Conservation (phyloP, 1,140 invertebrate genomes). For the Apis dorsata region DNA sequence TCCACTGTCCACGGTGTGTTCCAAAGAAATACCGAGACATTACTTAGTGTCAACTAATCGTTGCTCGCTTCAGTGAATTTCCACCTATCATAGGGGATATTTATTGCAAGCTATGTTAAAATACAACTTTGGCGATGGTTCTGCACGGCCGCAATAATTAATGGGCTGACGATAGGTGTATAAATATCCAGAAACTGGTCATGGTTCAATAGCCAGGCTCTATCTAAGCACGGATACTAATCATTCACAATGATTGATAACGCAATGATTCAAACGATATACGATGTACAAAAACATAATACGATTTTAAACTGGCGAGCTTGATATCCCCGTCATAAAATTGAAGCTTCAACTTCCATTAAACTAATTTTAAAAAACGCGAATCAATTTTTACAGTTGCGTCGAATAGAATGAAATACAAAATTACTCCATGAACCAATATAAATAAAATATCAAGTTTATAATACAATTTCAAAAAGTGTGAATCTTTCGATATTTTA, state of each 20-base stretch:
- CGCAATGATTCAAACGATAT: not conserved
- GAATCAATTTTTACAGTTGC: not conserved
- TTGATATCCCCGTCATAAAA: not conserved
- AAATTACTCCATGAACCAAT: too few species aligned
- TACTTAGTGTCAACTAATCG: slow-evolving; percentile 45
- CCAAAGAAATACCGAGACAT: slow-evolving; percentile 24
- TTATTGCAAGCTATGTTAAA: slow-evolving; percentile 34
- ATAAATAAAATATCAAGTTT: too few species aligned
- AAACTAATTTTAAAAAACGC: not conserved
- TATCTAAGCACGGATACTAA: slow-evolving; percentile 20
- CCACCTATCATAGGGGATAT: slow-evolving; percentile 26
- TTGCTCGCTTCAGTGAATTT: slow-evolving; percentile 37
- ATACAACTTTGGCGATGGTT: slow-evolving; percentile 34
- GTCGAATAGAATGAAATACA: too few species aligned
- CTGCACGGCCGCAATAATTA: slow-evolving; percentile 30
- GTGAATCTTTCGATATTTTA: too few species aligned
- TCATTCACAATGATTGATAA: slow-evolving; percentile 37
- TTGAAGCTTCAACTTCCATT: not conserved
- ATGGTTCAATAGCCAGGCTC: slow-evolving; percentile 28
- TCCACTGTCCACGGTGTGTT: not conserved
- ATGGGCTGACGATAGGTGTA: slow-evolving; percentile 43
- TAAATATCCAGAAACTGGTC: slow-evolving; percentile 50
- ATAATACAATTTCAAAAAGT: too few species aligned
- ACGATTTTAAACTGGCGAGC: not conserved
- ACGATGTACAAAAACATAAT: not conserved